phyloP scores from a whole-genome alignment of 2,888 invertebrate genomes.

The Pyrochroa serraticornis region DNA sequence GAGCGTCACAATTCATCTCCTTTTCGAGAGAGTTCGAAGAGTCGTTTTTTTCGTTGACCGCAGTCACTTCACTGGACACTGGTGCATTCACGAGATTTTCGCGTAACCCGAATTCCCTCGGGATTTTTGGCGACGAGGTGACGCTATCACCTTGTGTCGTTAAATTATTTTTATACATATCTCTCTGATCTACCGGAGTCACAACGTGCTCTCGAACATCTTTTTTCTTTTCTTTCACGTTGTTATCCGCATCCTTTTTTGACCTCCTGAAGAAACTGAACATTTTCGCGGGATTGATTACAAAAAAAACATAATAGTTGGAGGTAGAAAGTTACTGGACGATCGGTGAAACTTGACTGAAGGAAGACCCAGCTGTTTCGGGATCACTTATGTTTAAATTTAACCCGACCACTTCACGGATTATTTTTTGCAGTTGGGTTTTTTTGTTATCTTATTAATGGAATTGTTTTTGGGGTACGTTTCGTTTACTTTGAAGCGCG shows the following conservation, averaged over 20 bases:
- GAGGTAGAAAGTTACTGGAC: conserved; percentile 22
- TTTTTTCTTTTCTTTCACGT: conserved; percentile 34
- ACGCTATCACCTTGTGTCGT: conserved; percentile 38
- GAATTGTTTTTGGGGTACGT: conserved; percentile 1
- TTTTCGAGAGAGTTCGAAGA: conserved; percentile 35
- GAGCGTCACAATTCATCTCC: conserved; percentile 16
- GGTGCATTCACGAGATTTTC: conserved; percentile 47
- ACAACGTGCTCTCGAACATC: conserved; percentile 24
- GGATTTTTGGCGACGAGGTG: conserved; percentile 40
- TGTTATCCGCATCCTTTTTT: conserved; percentile 45
- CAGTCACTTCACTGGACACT: conserved; percentile 41
- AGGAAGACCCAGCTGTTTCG: conserved; percentile 31
- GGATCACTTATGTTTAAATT: conserved; percentile 32
- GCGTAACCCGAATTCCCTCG: conserved; percentile 40
- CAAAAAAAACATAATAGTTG: too few relatives aligned
- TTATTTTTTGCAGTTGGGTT: conserved; percentile 6
- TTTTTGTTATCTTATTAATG: not conserved
- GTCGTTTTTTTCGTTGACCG: conserved; percentile 45
- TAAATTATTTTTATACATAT: conserved; percentile 52
- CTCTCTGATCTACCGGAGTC: conserved; percentile 34
- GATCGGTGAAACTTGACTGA: conserved; percentile 33
- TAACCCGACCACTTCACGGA: conserved; percentile 24
- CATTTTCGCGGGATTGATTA: conserved; percentile 38
- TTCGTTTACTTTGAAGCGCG: too few relatives aligned
- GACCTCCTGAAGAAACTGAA: conserved; percentile 52